Evolutionary conservation across 2,113 vertebrate genomes (phyloP), one percentile per base, ranked within the genome.

Genomic region (Saccopteryx bilineata): DNA sequence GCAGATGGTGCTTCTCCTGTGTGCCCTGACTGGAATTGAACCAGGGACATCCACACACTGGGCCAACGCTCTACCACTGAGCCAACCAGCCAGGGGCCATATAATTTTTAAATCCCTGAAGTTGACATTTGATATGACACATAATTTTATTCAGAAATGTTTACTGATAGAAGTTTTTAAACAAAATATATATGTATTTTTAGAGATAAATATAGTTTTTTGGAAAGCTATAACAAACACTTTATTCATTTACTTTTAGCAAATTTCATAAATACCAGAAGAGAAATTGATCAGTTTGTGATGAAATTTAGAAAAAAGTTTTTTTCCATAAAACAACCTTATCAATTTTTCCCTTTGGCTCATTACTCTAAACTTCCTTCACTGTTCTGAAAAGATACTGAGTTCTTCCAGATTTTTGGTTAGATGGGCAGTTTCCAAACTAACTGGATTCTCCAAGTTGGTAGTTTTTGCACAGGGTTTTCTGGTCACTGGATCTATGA

Each of bases 401-500:
- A 99, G 98, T 95, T 99, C 98, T 94, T 99, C 98, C 39, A 99
- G 98, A 95, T 98, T 99, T 94, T 99, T 98, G 76, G 98, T 98
- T 71, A 99, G 96, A 10, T 98, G 98, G 4, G 92, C 97, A 3
- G 97, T 97, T 86, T 98, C 98, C 0, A 98, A 97, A 91, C 98
- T 98, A 1, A 98, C 87, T 4, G 99, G 98, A 52, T 98, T 98
- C 91, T 99, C 99, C 90, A 99, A 90, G 97, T 99, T 99, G 76
- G 97, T 93, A 1, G 97, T 98, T 82, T 99, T 99, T 0, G 99
- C 99, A 23, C 99, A 99, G 11, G 97, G 98, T 82, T 99, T 99
- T 58, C 99, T 99, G 0, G 99, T 99, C 83, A 99, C 97, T 0
- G 99, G 99, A 97, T 99, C 99, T 9, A 99, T 98, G 83, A 99